Base-by-base conservation (phyloP, 2,888 invertebrate genomes). In the Andrena chrysosceles region DNA sequence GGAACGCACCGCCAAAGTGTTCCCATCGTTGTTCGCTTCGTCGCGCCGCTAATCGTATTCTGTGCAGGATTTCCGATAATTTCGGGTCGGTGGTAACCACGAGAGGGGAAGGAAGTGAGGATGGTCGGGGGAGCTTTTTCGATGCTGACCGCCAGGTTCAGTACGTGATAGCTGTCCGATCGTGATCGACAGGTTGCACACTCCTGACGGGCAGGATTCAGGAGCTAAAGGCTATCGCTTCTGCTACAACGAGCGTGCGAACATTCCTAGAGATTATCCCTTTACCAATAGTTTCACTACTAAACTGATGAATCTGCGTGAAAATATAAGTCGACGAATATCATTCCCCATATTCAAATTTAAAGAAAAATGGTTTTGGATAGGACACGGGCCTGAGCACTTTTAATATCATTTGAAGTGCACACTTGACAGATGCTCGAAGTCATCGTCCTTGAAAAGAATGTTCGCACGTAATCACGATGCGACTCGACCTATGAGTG, bases 1-100 rank as follows among this genome's bases (percentile, higher is more conserved):
- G 33, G 10, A 70, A 76, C 10, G 23, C n/a, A 26, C 13, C 29
- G n/a, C 20, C 8, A 20, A 54, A 54, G 35, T 26, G 8, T 10
- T 13, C n/a, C n/a, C 1, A 13, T 10, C 23, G 16, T 35, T 31
- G 56, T 59, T 56, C 29, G 48, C 23, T 29, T 20, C 5, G 48
- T 29, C 20, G 49, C n/a, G 1, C 7, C 8, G 29, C n/a, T 79
- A 79, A 76, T 63, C 29, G 54, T 70, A 76, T 76, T 77, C 60
- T 13, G 5, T 2, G 13, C 54, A 54, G 63, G 26, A 48, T 69
- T n/a, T 16, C 35, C 26, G 59, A 56, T 42, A 56, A 68, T 59
- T 63, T 20, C 23, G 48, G 13, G 10, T 6, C 4, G 4, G 5
- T 6, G 10, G 54, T 42, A 67, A 72, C 63, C 29, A n/a, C 8